Conservation (phyloP, 2,113 vertebrate species). For the Corynorhinus townsendii region DNA sequence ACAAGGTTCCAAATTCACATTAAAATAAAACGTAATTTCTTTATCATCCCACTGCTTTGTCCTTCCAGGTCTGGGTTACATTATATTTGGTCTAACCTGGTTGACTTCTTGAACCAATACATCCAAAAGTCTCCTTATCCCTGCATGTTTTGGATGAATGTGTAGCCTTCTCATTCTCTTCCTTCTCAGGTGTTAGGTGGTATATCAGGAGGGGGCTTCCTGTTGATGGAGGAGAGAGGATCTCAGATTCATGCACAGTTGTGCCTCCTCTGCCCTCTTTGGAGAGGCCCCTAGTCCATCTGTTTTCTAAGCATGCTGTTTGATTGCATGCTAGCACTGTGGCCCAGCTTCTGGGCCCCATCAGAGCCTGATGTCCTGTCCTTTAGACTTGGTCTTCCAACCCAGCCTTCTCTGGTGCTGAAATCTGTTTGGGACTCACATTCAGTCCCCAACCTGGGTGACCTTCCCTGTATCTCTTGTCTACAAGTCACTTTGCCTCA, state of each 20-base stretch:
- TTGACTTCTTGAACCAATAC: neutral
- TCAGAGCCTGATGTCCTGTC: neutral
- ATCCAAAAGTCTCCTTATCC: neutral
- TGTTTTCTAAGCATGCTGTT: neutral
- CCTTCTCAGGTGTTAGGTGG: neutral
- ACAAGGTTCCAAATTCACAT: neutral
- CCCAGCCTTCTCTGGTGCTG: neutral
- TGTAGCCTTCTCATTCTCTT: neutral
- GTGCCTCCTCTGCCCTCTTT: neutral
- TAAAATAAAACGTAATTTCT: neutral
- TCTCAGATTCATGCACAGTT: neutral
- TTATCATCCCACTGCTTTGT: neutral
- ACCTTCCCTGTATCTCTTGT: neutral
- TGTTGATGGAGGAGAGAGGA: neutral
- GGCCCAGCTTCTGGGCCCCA: neutral
- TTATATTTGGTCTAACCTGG: neutral
- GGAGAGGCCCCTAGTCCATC: neutral
- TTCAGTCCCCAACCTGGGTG: neutral
- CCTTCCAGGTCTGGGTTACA: neutral
- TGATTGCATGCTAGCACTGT: neutral
- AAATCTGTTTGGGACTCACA: neutral
- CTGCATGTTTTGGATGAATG: neutral
- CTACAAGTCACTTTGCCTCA: neutral
- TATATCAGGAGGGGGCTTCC: neutral
- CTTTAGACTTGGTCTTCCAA: neutral